phyloP scores from a whole-genome alignment of 2,888 invertebrate genomes.

The Sphinx pinastri region DNA sequence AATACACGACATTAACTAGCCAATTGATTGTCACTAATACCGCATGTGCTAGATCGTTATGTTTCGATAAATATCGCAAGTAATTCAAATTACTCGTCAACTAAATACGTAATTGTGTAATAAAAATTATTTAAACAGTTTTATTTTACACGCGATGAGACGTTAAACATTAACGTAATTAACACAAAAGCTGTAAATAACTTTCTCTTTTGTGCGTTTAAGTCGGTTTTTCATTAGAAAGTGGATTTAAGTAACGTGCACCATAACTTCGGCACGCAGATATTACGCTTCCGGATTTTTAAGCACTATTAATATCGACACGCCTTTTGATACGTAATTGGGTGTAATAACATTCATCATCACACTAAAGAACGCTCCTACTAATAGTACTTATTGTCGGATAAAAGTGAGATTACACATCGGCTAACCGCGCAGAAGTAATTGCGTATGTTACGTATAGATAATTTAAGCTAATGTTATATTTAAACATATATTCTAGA shows the following conservation, averaged over 20 bases:
- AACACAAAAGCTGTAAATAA: constrained; percentile 26
- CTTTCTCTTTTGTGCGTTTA: constrained; percentile 18
- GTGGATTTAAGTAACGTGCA: constrained; percentile 18
- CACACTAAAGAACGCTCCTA: constrained; percentile 41
- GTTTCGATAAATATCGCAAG: not conserved
- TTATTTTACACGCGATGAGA: constrained; percentile 17
- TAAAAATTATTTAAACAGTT: not conserved
- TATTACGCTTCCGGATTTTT: constrained; percentile 59
- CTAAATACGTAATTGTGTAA: constrained; percentile 13
- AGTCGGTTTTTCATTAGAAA: constrained; percentile 23
- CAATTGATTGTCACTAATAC: constrained; percentile 27
- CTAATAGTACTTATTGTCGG: constrained; percentile 48
- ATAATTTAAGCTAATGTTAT: constrained; percentile 11
- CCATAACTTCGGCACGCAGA: constrained; percentile 32
- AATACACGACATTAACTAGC: constrained; percentile 30
- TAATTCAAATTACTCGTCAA: constrained; percentile 1
- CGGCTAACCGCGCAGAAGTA: constrained; percentile 34
- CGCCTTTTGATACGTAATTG: constrained; percentile 44
- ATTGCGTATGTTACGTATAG: constrained; percentile 15
- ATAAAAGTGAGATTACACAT: constrained; percentile 47
- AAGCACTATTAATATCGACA: constrained; percentile 45
- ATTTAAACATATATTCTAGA: not conserved
- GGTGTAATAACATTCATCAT: constrained; percentile 53
- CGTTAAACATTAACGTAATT: constrained; percentile 19
- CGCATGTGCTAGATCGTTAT: not conserved